These are phyloP conservation scores for Tachystola acroxantha DNA, from an alignment of 2,888 invertebrate species.

Conservation along the genomic window DNA sequence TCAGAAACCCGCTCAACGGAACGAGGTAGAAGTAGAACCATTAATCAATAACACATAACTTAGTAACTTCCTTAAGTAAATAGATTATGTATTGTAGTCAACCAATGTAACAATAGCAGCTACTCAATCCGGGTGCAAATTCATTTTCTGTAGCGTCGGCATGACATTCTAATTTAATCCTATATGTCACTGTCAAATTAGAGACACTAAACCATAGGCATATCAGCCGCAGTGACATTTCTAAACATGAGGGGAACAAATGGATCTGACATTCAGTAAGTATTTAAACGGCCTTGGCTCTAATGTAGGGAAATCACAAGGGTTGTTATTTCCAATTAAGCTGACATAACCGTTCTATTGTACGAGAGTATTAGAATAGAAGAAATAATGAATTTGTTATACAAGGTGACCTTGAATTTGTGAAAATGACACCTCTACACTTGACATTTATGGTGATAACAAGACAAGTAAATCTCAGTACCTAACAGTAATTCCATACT, in stretches of 20 bases:
- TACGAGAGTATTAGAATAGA: constrained; percentile 6
- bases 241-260: constrained; percentile 69
- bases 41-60: too few species aligned
- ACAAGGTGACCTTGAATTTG: background rate
- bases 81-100: too few species aligned
- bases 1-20: too few species aligned
- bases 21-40: too few species aligned
- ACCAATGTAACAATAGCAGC: constrained; percentile 23
- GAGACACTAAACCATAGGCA: constrained; percentile 69
- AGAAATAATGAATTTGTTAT: background rate
- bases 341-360: constrained; percentile 34
- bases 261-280: constrained; percentile 69
- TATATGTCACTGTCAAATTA: constrained; percentile 72
- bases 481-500: too few species aligned
- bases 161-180: constrained; percentile 70
- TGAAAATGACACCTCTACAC: too few species aligned
- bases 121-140: constrained; percentile 45
- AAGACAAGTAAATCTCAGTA: too few species aligned
- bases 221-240: constrained; percentile 71
- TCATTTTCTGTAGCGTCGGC: constrained; percentile 51
- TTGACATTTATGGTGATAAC: too few species aligned
- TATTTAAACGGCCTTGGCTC: constrained; percentile 62
- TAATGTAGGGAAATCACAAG: constrained; percentile 50
- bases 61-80: too few species aligned
- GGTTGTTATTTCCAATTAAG: constrained; percentile 50